Evolutionary conservation across 2,113 vertebrate species (phyloP).

Genomic region (Aphelocoma coerulescens): DNA sequence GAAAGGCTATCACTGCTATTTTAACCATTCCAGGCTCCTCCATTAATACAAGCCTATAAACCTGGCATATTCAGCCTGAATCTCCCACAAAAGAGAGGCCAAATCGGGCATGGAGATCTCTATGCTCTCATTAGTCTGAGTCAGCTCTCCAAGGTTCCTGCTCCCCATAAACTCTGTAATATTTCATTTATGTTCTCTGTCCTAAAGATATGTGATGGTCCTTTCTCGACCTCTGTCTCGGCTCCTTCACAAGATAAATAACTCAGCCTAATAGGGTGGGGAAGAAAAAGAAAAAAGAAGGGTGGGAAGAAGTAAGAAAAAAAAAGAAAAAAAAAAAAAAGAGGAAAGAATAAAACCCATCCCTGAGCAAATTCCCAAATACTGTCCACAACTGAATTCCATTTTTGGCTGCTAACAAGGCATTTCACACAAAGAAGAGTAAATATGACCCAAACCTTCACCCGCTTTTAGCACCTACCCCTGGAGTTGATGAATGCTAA

Average conservation of each 20-base stretch:
- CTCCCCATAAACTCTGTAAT: background rate
- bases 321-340: too few species aligned
- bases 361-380: background rate
- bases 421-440: background rate
- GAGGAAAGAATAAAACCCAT: background rate
- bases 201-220: fast-evolving
- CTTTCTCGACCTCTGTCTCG: background rate
- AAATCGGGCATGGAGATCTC: fast-evolving
- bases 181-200: background rate
- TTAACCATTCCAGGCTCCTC: background rate
- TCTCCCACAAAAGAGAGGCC: background rate
- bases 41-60: background rate
- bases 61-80: background rate
- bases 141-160: background rate
- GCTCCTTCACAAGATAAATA: background rate
- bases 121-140: background rate
- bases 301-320: too few species aligned
- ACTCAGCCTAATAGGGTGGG: background rate
- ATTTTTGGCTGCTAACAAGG: background rate
- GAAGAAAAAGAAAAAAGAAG: background rate
- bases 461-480: background rate
- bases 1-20: background rate
- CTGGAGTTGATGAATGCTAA: background rate
- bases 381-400: background rate
- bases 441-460: background rate